Conservation (phyloP, 2,113 vertebrate species). For the Haliaeetus leucogaster region DNA sequence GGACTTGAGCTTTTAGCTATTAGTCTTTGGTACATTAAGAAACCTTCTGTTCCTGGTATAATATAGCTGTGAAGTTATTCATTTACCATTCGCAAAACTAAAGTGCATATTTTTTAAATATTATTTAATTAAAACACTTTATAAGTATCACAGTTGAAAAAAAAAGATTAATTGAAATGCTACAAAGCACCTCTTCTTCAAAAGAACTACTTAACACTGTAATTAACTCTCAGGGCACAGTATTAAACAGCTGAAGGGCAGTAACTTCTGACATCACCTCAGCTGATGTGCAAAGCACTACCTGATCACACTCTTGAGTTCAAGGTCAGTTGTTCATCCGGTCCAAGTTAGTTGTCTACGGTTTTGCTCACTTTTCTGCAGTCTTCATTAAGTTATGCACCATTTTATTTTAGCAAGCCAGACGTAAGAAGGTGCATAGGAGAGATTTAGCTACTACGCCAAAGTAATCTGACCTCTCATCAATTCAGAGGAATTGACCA, state of each 20-base stretch:
- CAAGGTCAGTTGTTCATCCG: not conserved
- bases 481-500: not conserved
- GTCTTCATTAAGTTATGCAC: not conserved
- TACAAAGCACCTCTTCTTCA: not conserved
- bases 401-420: not conserved
- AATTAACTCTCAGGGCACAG: not conserved
- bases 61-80: not conserved
- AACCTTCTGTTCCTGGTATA: not conserved
- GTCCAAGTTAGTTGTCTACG: not conserved
- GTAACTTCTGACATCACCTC: not conserved
- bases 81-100: not conserved
- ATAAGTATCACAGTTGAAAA: not conserved
- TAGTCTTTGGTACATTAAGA: not conserved
- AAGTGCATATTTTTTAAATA: not conserved
- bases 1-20: not conserved
- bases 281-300: not conserved
- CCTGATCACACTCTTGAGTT: not conserved
- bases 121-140: not conserved
- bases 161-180: not conserved
- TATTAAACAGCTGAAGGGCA: not conserved
- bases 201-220: not conserved
- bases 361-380: not conserved
- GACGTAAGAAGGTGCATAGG: not conserved
- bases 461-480: not conserved
- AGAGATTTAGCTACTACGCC: not conserved